Conservation (phyloP, 2,113 vertebrate genomes). For the Anhinga rufa region DNA sequence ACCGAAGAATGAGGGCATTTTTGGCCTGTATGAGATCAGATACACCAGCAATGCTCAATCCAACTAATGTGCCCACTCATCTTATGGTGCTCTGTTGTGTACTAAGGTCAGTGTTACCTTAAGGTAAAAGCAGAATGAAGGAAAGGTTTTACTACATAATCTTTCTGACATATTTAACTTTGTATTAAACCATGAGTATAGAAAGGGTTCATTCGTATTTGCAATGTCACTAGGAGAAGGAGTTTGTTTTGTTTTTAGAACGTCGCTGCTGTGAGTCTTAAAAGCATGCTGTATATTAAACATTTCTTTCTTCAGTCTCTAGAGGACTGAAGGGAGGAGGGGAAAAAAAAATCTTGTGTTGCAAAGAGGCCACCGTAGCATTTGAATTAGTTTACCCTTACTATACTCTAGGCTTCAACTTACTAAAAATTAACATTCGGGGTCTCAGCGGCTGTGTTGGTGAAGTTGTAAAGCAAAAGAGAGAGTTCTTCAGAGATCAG, state of each 20-base stretch:
- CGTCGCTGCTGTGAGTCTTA: background rate
- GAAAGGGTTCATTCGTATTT: background rate
- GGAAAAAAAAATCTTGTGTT: background rate
- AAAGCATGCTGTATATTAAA: background rate
- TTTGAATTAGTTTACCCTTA: background rate
- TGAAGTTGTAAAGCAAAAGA: background rate
- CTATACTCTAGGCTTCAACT: background rate
- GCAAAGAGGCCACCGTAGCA: background rate
- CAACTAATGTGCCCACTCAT: conserved; percentile 88
- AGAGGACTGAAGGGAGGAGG: background rate
- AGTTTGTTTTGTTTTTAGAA: background rate
- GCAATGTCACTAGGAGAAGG: background rate
- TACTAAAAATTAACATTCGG: background rate
- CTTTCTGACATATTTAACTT: background rate
- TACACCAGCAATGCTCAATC: conserved; percentile 95
- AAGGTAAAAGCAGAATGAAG: background rate
- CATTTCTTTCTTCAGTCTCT: background rate
- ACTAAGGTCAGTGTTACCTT: conserved; percentile 80
- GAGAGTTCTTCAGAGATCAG: background rate
- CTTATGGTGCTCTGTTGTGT: conserved; percentile 96
- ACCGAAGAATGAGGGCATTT: conserved; percentile 92
- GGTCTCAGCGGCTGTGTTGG: background rate
- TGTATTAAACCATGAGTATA: background rate
- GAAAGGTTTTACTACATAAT: background rate
- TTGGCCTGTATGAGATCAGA: conserved; percentile 96